Base-by-base conservation (phyloP, 2,113 vertebrate genomes). In the Phylloscopus trochilus region DNA sequence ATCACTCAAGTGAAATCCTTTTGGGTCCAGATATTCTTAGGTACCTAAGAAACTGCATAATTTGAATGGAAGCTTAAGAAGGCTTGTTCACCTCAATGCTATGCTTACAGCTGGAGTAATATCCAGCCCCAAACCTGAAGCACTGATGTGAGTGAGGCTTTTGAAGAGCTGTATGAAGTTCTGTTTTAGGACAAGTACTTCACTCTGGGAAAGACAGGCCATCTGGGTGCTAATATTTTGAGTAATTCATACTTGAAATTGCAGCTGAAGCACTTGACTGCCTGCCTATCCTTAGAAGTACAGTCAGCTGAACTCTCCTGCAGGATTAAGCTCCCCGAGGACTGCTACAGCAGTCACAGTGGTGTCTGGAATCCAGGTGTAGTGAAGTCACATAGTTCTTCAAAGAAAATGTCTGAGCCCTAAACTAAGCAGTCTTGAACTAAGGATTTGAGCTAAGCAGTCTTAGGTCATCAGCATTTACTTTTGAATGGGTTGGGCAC, bases 291-390 rank as follows among this genome's bases (percentile, higher is more conserved):
- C 14, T 62, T 44, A 59, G 51, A 69, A 41, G 15, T 47, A 39
- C 12, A 28, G 19, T 81, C 41, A 73, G 3, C 28, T 77, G 68
- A 74, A 46, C 39, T 35, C 23, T 75, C 20, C 39, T 43, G 35
- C 17, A 28, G 27, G 49, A 68, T 64, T 72, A 59, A 33, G 23
- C 21, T 82, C 44, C 33, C 15, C 33, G 33, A 44, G 76, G 52
- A 62, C 7, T 1, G 2, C 52, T 78, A 0, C 11, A 23, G 37
- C 2, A 55, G 28, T 89, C 52, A 22, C n/a, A 43, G 35, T 66
- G 41, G 17, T 33, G 13, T 77, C 78, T 94, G 43, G 77, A 87
- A 75, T 23, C 13, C 43, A 92, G 52, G 39, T 58, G 35, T 39
- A 52, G 18, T 46, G 43, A 87, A 83, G 52, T 91, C 6, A 4